phyloP scores from a whole-genome alignment of 92 coral and sea anemone species.

The Siderastrea siderea region DNA sequence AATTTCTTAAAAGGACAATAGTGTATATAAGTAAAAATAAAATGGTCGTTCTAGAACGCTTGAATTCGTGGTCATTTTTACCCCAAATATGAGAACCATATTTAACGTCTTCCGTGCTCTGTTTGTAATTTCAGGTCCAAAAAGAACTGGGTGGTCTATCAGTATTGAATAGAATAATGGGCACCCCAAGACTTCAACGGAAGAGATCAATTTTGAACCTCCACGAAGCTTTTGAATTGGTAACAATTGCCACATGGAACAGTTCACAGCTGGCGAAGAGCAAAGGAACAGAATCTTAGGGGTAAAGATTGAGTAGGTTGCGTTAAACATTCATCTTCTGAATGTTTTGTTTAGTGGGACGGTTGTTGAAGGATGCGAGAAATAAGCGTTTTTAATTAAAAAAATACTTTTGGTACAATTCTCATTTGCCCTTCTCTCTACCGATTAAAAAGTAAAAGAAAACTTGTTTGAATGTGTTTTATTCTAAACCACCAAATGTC shows the following conservation, averaged over 20 bases:
- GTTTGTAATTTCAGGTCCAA: slow-evolving; percentile 2
- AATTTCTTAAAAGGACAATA: no score
- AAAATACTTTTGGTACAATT: not conserved
- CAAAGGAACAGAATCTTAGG: not conserved
- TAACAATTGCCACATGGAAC: slow-evolving; percentile 45
- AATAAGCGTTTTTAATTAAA: not conserved
- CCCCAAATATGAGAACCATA: not conserved
- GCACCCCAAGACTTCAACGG: slow-evolving; percentile 33
- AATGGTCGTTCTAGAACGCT: no score
- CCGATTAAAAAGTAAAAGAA: not conserved
- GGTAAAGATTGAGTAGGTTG: not conserved
- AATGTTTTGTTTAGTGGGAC: not conserved
- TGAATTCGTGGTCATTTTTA: no score
- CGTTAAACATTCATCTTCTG: not conserved
- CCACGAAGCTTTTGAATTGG: slow-evolving; percentile 54
- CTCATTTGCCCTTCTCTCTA: not conserved
- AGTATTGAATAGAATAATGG: slow-evolving; percentile 22
- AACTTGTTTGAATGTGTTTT: no score
- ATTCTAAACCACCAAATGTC: no score
- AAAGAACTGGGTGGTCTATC: slow-evolving; percentile 5
- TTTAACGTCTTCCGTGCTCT: slow-evolving; percentile 2
- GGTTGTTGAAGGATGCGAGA: not conserved
- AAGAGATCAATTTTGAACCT: slow-evolving; percentile 40
- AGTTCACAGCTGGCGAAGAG: slow-evolving; percentile 27
- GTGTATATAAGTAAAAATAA: no score